Percentiles rank a stretch among this genome's conserved stretches.
These are phyloP conservation scores for Eciton burchellii DNA, from an alignment of 1,140 invertebrate species.

Conservation along the genomic window DNA sequence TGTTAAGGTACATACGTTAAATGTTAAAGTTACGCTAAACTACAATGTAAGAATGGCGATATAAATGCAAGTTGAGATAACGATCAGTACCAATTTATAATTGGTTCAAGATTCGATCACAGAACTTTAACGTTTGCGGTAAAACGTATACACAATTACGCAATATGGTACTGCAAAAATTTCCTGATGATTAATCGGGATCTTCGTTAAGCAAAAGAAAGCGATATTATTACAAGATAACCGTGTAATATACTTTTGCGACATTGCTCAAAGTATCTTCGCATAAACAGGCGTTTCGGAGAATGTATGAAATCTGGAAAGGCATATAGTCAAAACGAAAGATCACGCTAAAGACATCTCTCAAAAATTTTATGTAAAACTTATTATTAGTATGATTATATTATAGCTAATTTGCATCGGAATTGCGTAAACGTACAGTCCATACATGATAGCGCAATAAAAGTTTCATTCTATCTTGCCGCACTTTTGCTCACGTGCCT, in stretches of 20 bases:
- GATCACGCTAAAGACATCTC: conserved; percentile 23
- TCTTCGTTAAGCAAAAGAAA: not conserved
- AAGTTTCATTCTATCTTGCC: conserved; percentile 39
- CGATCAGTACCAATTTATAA: not conserved
- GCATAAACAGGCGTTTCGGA: conserved; percentile 13
- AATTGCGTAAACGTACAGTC: conserved; percentile 34
- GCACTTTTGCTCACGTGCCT: conserved; percentile 21
- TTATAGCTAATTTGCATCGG: not conserved
- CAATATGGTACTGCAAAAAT: conserved; percentile 16
- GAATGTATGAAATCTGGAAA: conserved; percentile 39
- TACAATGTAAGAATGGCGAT: not conserved
- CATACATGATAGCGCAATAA: conserved; percentile 3
- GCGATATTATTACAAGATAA: conserved; percentile 10
- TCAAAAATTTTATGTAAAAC: conserved; percentile 39
- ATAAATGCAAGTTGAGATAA: not conserved
- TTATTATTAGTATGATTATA: conserved; percentile 30
- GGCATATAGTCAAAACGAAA: conserved; percentile 18
- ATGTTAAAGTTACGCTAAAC: not conserved
- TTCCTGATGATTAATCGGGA: not conserved
- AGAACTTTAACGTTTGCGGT: not conserved
- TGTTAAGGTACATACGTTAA: not conserved
- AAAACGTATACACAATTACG: not conserved
- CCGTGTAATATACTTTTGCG: not conserved
- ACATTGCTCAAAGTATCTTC: not conserved
- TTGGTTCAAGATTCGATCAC: not conserved